Evolutionary conservation across 1,140 invertebrate genomes (phyloP).

Genomic region (Microplitis demolitor): DNA sequence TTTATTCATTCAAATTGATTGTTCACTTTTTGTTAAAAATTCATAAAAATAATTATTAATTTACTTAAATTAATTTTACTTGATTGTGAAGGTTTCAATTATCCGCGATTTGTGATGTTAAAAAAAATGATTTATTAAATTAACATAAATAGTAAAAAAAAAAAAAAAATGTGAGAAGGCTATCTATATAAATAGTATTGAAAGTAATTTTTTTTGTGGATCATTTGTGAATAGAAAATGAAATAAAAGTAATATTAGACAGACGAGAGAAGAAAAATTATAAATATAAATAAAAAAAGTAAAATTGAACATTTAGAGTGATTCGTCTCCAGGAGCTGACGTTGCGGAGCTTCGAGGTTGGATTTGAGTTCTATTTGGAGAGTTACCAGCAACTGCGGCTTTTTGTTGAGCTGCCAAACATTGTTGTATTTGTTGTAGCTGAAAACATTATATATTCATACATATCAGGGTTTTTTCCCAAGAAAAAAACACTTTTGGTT

Average conservation of each 20-base stretch:
- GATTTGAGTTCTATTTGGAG: slow-evolving; percentile 52
- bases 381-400: slow-evolving; percentile 50
- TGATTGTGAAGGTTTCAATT: slow-evolving; percentile 29
- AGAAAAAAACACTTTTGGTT: too few relatives aligned
- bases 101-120: background rate
- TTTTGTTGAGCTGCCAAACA: slow-evolving; percentile 58
- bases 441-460: slow-evolving; percentile 1
- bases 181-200: background rate
- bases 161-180: background rate
- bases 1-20: too few relatives aligned
- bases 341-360: slow-evolving; percentile 45
- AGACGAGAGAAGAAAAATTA: background rate
- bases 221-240: too few relatives aligned
- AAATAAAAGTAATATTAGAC: background rate
- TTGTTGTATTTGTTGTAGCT: slow-evolving; percentile 60
- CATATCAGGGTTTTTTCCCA: background rate
- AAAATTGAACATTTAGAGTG: slow-evolving; percentile 44
- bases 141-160: background rate
- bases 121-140: background rate
- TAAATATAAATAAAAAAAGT: slow-evolving; percentile 26
- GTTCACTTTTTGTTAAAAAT: too few relatives aligned
- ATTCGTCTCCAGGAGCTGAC: slow-evolving; percentile 41
- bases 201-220: background rate
- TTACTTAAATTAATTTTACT: background rate
- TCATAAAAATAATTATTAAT: too few relatives aligned